Evolutionary conservation across 2,888 invertebrate species (phyloP).

Genomic region (Caradrina kadenii): DNA sequence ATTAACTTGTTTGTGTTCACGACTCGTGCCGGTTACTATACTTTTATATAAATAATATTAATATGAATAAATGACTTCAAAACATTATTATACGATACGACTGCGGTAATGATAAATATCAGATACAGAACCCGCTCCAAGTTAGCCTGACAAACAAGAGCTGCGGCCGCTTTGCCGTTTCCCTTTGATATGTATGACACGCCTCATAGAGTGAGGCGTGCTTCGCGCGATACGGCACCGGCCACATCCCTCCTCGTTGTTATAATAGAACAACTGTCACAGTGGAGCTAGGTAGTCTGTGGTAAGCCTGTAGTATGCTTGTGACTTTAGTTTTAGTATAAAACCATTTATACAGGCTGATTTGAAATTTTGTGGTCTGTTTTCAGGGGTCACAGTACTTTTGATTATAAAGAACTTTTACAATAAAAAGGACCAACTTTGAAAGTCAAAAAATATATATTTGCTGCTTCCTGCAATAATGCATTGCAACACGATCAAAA

Average conservation of each 20-base stretch:
- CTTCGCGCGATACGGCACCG: conserved; percentile 1
- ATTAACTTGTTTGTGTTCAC: too few relatives aligned
- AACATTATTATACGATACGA: background rate
- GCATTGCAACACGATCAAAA: too few relatives aligned
- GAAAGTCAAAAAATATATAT: too few relatives aligned
- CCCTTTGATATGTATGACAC: conserved; percentile 24
- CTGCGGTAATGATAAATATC: background rate
- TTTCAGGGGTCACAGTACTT: background rate
- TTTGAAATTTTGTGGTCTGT: background rate
- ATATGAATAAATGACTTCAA: background rate
- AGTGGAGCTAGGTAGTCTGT: conserved; percentile 1
- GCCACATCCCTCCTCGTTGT: conserved; percentile 14
- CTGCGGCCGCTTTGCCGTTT: conserved; percentile 8
- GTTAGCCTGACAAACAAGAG: conserved; percentile 20
- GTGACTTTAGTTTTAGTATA: background rate
- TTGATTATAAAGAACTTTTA: too few relatives aligned
- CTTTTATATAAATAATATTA: too few relatives aligned
- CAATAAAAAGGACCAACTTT: too few relatives aligned
- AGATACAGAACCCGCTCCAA: background rate
- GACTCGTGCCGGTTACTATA: too few relatives aligned
- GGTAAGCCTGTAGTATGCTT: conserved; percentile 6
- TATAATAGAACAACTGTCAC: conserved; percentile 29
- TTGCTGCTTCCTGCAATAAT: too few relatives aligned
- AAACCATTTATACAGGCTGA: background rate
- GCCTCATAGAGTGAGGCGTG: background rate